A percentile compares a stretch with the other conserved stretches of the same genome.
These are phyloP conservation scores for Hemaris fuciformis DNA, from an alignment of 2,888 invertebrate genomes.

Conservation along the genomic window DNA sequence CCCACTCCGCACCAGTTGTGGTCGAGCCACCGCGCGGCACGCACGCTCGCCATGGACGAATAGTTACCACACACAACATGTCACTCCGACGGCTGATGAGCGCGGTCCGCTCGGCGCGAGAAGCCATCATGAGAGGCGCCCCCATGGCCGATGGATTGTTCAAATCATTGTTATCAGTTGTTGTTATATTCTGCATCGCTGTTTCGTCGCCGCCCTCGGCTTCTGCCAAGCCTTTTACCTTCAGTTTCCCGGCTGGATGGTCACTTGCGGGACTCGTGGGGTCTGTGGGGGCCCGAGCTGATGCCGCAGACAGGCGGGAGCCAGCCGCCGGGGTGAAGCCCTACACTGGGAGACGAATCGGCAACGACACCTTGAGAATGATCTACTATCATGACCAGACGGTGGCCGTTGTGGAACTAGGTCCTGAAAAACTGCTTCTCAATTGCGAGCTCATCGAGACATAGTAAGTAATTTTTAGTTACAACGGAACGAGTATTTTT, in stretches of 20 bases:
- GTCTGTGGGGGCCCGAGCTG: conserved; percentile 59
- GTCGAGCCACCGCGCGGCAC: conserved; percentile 45
- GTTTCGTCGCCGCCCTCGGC: conserved; percentile 71
- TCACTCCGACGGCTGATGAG: conserved; percentile 65
- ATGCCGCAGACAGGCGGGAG: conserved; percentile 53
- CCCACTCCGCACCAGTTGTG: conserved; percentile 44
- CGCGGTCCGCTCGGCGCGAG: conserved; percentile 68
- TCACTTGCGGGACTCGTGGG: conserved; percentile 72
- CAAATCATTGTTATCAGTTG: conserved; percentile 65
- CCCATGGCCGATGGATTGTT: conserved; percentile 68
- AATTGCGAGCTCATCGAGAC: conserved; percentile 93
- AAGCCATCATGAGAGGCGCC: conserved; percentile 61
- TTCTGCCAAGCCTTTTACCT: conserved; percentile 72
- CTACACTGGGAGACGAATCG: conserved; percentile 84
- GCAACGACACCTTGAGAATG: conserved; percentile 86
- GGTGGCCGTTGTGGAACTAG: conserved; percentile 90
- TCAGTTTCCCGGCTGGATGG: conserved; percentile 75
- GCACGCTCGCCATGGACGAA: conserved; percentile 47
- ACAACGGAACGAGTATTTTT: not conserved
- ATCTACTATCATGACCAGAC: conserved; percentile 91
- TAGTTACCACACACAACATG: conserved; percentile 43
- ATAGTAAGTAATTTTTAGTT: conserved; percentile 84
- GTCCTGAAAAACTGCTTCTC: conserved; percentile 85
- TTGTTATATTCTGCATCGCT: conserved; percentile 71
- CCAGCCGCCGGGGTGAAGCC: conserved; percentile 76